A percentile compares a stretch with the other conserved stretches of the same genome.
Evolutionary conservation across 2,797 vertebrate species (phyloP).

Genomic region (Crossoptilon crossoptilon): DNA sequence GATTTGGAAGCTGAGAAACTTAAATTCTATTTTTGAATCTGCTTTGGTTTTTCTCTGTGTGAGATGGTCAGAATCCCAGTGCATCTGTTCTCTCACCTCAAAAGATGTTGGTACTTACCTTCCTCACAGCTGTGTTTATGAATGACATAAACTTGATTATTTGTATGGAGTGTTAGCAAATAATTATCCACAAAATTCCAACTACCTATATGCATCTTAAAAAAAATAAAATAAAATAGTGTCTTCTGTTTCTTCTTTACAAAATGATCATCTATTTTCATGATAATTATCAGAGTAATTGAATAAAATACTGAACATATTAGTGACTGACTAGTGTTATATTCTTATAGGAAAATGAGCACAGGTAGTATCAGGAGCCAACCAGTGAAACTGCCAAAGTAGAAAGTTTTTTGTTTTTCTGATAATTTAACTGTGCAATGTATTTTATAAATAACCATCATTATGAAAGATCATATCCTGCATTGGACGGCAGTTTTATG

Average conservation of each 20-base stretch:
- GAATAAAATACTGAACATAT: background rate
- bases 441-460: background rate
- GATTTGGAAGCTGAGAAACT: background rate
- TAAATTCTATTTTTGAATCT: background rate
- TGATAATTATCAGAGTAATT: background rate
- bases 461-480: background rate
- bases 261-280: background rate
- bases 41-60: background rate
- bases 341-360: background rate
- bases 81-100: background rate
- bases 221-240: no score
- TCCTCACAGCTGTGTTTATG: background rate
- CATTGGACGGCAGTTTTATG: no score
- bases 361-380: background rate
- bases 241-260: background rate
- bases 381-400: background rate
- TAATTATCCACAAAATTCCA: background rate
- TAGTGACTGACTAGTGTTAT: background rate
- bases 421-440: background rate
- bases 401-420: background rate
- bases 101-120: background rate
- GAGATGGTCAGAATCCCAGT: background rate
- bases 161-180: background rate
- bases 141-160: background rate
- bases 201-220: background rate